Conservation (phyloP, 1,140 invertebrate species). For the Cherax destructor region DNA sequence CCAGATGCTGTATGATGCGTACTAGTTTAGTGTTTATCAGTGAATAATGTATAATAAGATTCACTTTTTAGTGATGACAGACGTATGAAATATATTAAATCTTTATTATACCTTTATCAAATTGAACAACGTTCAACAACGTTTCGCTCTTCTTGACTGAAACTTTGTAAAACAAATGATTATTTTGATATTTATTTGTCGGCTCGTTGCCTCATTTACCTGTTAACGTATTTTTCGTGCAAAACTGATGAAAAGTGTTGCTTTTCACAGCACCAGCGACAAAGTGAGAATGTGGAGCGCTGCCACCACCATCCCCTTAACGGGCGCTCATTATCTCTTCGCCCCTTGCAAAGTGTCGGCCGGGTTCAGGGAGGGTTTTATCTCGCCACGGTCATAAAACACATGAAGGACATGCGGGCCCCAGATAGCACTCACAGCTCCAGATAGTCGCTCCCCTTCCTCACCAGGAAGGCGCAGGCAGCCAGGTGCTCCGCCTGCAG, state of each 20-base stretch:
- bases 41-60: too few species aligned
- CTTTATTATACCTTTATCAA: too few species aligned
- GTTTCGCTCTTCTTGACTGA: too few species aligned
- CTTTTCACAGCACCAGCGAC: neutral
- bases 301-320: neutral
- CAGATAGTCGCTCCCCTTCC: neutral
- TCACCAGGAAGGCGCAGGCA: neutral
- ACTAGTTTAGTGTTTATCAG: too few species aligned
- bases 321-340: conserved; percentile 8
- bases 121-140: too few species aligned
- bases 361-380: neutral
- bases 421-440: neutral
- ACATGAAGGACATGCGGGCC: conserved; percentile 13
- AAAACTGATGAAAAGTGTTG: neutral
- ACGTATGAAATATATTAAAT: too few species aligned
- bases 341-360: conserved; percentile 10
- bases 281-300: neutral
- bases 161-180: too few species aligned
- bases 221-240: too few species aligned
- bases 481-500: neutral
- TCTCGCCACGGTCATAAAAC: conserved; percentile 10
- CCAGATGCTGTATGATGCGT: too few species aligned
- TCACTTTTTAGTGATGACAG: too few species aligned
- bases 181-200: too few species aligned
- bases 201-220: too few species aligned